Conservation (phyloP, 1,140 invertebrate species). For the Drosophila takahashii region DNA sequence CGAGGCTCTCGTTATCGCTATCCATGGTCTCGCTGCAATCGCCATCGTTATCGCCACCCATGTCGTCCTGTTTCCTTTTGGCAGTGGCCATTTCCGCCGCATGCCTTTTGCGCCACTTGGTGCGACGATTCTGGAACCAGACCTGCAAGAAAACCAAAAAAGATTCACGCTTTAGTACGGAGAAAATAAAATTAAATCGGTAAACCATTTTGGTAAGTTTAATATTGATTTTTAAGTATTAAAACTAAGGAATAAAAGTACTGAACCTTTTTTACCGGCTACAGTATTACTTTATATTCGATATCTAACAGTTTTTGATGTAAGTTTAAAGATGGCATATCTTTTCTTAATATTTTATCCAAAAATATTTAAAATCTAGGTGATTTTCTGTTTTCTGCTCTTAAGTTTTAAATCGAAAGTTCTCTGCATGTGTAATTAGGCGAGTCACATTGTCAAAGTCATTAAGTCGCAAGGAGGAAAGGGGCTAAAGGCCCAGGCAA, state of each 20-base stretch:
- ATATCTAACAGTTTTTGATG: neutral
- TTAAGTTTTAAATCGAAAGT: constrained; percentile 74
- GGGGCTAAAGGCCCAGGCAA: constrained; percentile 18
- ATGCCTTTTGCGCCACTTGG: constrained; percentile 99
- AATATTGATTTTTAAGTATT: too few relatives aligned
- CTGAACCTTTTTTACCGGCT: too few relatives aligned
- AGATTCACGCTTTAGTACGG: constrained; percentile 24
- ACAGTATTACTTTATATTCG: too few relatives aligned
- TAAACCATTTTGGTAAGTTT: neutral
- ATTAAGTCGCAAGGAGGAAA: constrained; percentile 64
- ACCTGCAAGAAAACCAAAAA: constrained; percentile 90
- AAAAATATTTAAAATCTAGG: too few relatives aligned
- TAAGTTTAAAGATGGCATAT: neutral
- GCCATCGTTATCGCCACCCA: constrained; percentile 89
- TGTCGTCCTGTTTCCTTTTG: constrained; percentile 97
- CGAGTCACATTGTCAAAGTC: constrained; percentile 82
- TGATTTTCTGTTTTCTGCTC: constrained; percentile 15
- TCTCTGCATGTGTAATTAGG: constrained; percentile 72
- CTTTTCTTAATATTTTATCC: too few relatives aligned
- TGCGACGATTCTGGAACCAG: constrained; percentile 99
- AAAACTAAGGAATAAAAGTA: too few relatives aligned
- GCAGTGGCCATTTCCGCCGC: constrained; percentile 99
- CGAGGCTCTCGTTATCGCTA: constrained; percentile 84
- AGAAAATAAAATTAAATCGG: neutral
- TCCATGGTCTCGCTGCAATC: constrained; percentile 88